Evolutionary conservation across 2,888 invertebrate genomes (phyloP).

Genomic region (Acrobeloides nanus): DNA sequence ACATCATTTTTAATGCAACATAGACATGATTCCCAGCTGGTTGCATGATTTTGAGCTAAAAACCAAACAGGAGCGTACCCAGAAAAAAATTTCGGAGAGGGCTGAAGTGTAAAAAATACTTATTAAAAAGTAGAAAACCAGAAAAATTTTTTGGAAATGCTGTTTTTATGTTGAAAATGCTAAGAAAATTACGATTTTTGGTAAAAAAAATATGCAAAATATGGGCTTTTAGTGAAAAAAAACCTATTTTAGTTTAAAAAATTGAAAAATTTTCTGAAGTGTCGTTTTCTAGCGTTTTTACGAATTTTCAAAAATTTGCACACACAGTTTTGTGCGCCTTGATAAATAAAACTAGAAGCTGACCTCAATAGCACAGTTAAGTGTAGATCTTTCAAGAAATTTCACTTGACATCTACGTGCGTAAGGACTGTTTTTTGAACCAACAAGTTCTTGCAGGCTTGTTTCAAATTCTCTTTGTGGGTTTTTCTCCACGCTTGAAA

Average conservation of each 20-base stretch:
- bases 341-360: no score
- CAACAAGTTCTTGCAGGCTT: no score
- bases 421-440: no score
- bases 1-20: conserved; percentile 7
- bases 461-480: conserved; percentile 7
- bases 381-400: conserved; percentile 14
- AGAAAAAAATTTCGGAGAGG: no score
- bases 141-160: background rate
- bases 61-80: background rate
- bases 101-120: no score
- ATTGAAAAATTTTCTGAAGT: background rate
- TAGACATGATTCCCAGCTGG: background rate
- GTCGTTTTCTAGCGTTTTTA: no score
- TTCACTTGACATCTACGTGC: no score
- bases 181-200: no score
- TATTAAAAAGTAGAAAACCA: background rate
- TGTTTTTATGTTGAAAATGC: no score
- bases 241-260: background rate
- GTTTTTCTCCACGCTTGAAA: background rate
- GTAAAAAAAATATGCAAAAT: no score
- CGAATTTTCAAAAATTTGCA: no score
- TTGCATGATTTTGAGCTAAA: conserved; percentile 18
- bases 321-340: no score
- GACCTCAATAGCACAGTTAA: conserved; percentile 18
- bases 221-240: background rate